These are phyloP conservation scores for Scolanthus callimorphus DNA, from an alignment of 92 coral and sea anemone species.

Conservation along the genomic window DNA sequence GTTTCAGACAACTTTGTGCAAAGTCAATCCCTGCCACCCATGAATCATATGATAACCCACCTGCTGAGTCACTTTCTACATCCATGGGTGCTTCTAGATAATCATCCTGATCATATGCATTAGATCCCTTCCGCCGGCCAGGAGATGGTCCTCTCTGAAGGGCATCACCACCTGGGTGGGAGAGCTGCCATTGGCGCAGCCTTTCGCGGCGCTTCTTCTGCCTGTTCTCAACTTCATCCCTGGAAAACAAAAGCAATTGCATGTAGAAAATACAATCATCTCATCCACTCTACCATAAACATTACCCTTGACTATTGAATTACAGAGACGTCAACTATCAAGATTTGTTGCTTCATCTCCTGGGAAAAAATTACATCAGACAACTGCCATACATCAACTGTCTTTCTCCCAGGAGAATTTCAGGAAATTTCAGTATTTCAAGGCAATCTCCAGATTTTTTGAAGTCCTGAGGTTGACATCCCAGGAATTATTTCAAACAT, in stretches of 20 bases:
- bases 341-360: too few relatives aligned
- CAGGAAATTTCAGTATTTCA: too few relatives aligned
- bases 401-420: too few relatives aligned
- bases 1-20: neutral
- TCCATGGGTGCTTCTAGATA: conserved; percentile 94
- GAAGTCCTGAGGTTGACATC: too few relatives aligned
- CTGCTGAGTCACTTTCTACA: conserved; percentile 92
- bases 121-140: conserved; percentile 11
- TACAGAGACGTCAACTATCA: too few relatives aligned
- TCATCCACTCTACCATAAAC: too few relatives aligned
- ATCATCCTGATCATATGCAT: conserved; percentile 66
- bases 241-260: neutral
- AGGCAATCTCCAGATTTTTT: too few relatives aligned
- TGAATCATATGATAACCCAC: conserved; percentile 15
- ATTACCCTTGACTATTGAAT: too few relatives aligned
- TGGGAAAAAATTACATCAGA: too few relatives aligned
- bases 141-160: conserved; percentile 12
- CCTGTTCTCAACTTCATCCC: neutral
- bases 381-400: too few relatives aligned
- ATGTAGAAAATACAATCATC: too few relatives aligned
- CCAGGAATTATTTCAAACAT: too few relatives aligned
- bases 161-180: conserved; percentile 7
- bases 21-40: neutral
- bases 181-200: conserved; percentile 66
- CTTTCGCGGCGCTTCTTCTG: conserved; percentile 65